Evolutionary conservation across 2,888 invertebrate species (phyloP).

Genomic region (Onthophagus sagittarius): DNA sequence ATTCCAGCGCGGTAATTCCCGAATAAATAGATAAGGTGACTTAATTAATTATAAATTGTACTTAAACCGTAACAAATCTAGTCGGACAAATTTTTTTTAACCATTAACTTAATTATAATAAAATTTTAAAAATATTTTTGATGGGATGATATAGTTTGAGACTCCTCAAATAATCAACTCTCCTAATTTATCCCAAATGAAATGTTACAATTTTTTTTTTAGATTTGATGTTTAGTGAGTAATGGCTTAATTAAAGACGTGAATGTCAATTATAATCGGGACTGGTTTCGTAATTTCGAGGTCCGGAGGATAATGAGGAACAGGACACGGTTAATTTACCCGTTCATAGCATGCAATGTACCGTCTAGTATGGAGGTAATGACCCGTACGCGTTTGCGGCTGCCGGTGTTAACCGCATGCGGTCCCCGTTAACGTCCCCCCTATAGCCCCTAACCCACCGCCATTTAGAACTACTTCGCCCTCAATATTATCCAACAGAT

Average conservation of each 20-base stretch:
- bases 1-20: conserved; percentile 15
- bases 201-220: no score
- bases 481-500: no score
- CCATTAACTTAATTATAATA: no score
- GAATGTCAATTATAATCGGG: background rate
- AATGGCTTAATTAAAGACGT: background rate
- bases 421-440: background rate
- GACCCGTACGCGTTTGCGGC: background rate
- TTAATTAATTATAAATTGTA: background rate
- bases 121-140: background rate
- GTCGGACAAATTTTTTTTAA: conserved; percentile 13
- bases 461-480: no score
- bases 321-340: background rate
- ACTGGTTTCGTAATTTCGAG: background rate
- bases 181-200: no score
- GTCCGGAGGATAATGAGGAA: background rate
- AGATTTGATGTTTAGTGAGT: no score
- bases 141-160: no score
- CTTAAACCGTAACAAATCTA: background rate
- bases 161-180: no score
- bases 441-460: no score
- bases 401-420: background rate
- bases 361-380: background rate
- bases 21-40: conserved; percentile 7
- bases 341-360: background rate